Percentiles rank a stretch among this genome's conserved stretches.
phyloP scores from a whole-genome alignment of 2,797 vertebrate genomes.

The Cercopithecus hamlyni region DNA sequence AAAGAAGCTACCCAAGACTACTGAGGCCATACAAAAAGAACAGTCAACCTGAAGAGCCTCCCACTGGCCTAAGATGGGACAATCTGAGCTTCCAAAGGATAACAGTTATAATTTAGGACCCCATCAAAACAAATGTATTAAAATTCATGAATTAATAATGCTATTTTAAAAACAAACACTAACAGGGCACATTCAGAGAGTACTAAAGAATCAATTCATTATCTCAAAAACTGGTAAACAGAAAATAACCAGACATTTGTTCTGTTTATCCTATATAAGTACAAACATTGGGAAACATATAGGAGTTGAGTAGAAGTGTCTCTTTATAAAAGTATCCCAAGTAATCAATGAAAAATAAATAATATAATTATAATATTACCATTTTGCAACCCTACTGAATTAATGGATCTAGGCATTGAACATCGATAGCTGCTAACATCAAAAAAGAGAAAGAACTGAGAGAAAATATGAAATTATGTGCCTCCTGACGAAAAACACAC shows the following conservation, averaged over 20 bases:
- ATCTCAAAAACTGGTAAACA: conserved; percentile 16
- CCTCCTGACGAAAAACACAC: background rate
- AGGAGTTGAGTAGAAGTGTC: background rate
- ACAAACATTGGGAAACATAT: background rate
- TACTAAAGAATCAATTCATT: background rate
- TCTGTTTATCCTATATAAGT: background rate
- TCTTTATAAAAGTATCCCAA: conserved; percentile 14
- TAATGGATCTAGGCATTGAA: background rate
- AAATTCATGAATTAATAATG: conserved; percentile 45
- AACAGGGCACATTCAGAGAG: background rate
- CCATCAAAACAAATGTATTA: background rate
- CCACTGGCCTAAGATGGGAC: background rate
- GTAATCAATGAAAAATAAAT: conserved; percentile 46
- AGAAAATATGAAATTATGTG: background rate
- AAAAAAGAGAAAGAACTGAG: background rate
- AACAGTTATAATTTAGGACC: background rate
- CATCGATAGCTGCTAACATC: background rate
- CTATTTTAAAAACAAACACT: conserved; percentile 46
- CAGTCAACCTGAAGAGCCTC: background rate
- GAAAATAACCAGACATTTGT: conserved; percentile 19
- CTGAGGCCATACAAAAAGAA: background rate
- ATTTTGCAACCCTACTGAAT: conserved; percentile 38
- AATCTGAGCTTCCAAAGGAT: background rate
- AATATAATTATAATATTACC: background rate
- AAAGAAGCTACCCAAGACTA: background rate